A percentile compares a stretch with the other conserved stretches of the same genome.
These are phyloP conservation scores for Procavia capensis DNA, from an alignment of 2,113 vertebrate genomes.

Conservation along the genomic window DNA sequence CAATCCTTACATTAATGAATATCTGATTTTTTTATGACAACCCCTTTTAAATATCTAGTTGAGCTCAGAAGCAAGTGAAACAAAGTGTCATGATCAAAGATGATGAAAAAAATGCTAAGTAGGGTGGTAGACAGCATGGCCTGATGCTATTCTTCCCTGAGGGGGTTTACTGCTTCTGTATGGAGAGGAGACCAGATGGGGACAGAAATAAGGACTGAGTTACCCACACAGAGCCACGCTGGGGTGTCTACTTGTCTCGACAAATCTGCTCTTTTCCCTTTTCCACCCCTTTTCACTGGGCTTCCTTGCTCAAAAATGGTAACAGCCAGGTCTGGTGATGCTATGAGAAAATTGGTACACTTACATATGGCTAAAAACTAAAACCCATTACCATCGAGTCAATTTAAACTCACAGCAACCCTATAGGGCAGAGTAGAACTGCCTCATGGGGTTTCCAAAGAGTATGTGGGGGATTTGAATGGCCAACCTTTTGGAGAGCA, in stretches of 20 bases:
- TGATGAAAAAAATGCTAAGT: not conserved
- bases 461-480: too few relatives aligned
- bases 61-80: not conserved
- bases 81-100: not conserved
- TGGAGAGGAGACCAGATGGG: not conserved
- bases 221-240: not conserved
- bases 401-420: too few relatives aligned
- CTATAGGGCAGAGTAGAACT: too few relatives aligned
- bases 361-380: not conserved
- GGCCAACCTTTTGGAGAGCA: too few relatives aligned
- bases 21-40: not conserved
- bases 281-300: not conserved
- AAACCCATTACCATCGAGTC: too few relatives aligned
- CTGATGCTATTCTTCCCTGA: not conserved
- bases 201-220: not conserved
- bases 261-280: not conserved
- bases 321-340: slow-evolving; percentile 13
- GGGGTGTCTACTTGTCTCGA: not conserved
- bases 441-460: too few relatives aligned
- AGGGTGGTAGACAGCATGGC: not conserved
- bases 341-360: not conserved
- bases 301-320: not conserved
- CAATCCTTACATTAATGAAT: not conserved
- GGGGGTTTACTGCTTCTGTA: not conserved
- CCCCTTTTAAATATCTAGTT: not conserved